Evolutionary conservation across 2,888 invertebrate genomes (phyloP).

Genomic region (Tinea semifulvella): DNA sequence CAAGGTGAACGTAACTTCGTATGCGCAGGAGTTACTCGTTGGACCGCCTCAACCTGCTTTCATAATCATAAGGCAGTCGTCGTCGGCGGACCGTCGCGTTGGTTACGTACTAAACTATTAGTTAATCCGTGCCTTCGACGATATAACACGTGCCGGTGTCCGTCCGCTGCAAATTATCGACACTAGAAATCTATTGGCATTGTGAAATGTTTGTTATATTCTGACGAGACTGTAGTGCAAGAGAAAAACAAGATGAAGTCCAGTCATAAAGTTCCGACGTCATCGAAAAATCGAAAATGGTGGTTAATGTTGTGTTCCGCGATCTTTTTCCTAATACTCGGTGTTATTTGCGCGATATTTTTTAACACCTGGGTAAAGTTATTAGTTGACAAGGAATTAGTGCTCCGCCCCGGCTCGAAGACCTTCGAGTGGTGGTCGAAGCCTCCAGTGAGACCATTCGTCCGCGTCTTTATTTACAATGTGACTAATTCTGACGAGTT

Average conservation of each 20-base stretch:
- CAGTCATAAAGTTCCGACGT: neutral
- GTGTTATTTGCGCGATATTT: neutral
- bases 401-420: conserved; percentile 78
- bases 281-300: neutral
- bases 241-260: neutral
- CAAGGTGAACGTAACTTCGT: conserved; percentile 9
- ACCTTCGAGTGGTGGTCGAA: conserved; percentile 88
- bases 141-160: conserved; percentile 3
- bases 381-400: conserved; percentile 68
- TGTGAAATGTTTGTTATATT: neutral
- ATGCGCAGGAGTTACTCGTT: conserved; percentile 10
- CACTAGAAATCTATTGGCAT: neutral
- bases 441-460: conserved; percentile 83
- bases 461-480: conserved; percentile 86
- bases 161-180: neutral
- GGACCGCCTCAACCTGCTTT: conserved; percentile 8
- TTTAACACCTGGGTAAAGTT: conserved; percentile 1
- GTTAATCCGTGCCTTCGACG: conserved; percentile 10
- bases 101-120: conserved; percentile 2
- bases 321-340: neutral
- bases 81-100: conserved; percentile 5
- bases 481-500: conserved; percentile 92
- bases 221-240: neutral
- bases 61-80: conserved; percentile 4
- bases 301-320: neutral